Conservation (phyloP, 64 coral and sea anemone species). For the Stichodactyla mertensii region DNA sequence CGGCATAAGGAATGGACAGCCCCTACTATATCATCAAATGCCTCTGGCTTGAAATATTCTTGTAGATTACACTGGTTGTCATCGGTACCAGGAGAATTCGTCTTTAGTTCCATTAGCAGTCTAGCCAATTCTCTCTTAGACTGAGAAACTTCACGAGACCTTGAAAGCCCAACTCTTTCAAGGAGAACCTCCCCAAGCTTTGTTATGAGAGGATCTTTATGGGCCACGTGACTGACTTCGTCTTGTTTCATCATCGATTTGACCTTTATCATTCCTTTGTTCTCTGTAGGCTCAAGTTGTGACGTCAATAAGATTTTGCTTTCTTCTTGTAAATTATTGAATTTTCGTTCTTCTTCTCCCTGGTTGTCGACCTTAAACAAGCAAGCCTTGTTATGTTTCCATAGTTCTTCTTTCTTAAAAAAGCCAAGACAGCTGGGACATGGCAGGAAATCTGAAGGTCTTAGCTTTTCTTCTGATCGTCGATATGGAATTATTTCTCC, state of each 20-base stretch:
- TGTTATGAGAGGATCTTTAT: not conserved
- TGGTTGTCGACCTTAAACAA: not conserved
- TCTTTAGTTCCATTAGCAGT: not conserved
- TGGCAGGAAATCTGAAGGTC: conserved; percentile 8
- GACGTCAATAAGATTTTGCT: not conserved
- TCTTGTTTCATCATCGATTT: not conserved
- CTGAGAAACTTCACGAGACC: not conserved
- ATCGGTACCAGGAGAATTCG: not conserved
- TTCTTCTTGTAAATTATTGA: not conserved
- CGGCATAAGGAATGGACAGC: conserved; percentile 24
- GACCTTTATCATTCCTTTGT: not conserved
- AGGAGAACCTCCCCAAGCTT: conserved; percentile 8
- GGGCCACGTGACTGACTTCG: not conserved
- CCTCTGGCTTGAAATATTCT: not conserved
- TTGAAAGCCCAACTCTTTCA: not conserved
- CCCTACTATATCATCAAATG: not conserved
- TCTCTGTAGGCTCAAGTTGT: not conserved
- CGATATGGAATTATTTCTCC: conserved; percentile 22
- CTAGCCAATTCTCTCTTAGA: not conserved
- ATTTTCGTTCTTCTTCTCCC: conserved; percentile 5
- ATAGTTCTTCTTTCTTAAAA: conserved; percentile 25
- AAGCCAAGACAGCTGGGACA: conserved; percentile 26
- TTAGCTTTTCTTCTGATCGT: not conserved
- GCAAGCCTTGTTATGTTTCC: conserved; percentile 40
- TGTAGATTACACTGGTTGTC: not conserved